These are phyloP conservation scores for Anolis apletophallus DNA, from an alignment of 2,797 vertebrate species.

Conservation along the genomic window DNA sequence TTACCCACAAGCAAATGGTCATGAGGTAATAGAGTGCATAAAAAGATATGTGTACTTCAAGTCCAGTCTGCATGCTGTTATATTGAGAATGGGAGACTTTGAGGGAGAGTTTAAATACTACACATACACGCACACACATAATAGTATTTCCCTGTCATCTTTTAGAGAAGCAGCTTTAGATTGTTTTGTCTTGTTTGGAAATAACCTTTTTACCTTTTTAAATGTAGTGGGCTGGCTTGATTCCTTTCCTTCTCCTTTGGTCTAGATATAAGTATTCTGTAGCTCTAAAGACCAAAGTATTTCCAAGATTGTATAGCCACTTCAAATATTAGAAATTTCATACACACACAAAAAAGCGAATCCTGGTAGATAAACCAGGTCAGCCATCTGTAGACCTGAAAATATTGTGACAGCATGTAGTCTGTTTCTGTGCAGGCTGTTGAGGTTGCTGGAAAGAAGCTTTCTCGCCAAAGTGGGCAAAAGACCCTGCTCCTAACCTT, in stretches of 20 bases:
- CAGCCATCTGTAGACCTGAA: constrained; percentile 2
- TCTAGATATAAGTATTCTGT: constrained; percentile 55
- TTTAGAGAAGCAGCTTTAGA: constrained; percentile 58
- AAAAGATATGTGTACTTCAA: constrained; percentile 65
- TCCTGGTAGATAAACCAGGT: neutral
- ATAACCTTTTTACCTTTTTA: constrained; percentile 48
- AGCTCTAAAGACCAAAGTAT: constrained; percentile 48
- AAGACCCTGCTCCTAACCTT: neutral
- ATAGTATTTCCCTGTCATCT: constrained; percentile 35
- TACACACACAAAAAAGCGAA: constrained; percentile 39
- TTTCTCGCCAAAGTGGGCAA: neutral
- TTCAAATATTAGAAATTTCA: constrained; percentile 56
- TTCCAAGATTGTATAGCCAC: neutral
- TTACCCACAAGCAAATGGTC: constrained; percentile 68
- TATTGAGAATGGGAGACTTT: constrained; percentile 42
- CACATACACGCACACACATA: neutral
- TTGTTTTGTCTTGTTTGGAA: constrained; percentile 26
- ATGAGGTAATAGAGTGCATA: constrained; percentile 69
- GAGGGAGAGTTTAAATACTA: constrained; percentile 37
- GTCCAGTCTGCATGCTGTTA: constrained; percentile 21
- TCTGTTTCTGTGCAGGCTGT: neutral
- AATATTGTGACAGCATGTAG: neutral
- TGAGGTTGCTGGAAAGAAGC: too few relatives aligned
- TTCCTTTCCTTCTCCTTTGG: constrained; percentile 59
- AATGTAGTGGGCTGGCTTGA: constrained; percentile 34